Evolutionary conservation across 2,797 vertebrate genomes (phyloP).

Genomic region (Eptatretus atami): DNA sequence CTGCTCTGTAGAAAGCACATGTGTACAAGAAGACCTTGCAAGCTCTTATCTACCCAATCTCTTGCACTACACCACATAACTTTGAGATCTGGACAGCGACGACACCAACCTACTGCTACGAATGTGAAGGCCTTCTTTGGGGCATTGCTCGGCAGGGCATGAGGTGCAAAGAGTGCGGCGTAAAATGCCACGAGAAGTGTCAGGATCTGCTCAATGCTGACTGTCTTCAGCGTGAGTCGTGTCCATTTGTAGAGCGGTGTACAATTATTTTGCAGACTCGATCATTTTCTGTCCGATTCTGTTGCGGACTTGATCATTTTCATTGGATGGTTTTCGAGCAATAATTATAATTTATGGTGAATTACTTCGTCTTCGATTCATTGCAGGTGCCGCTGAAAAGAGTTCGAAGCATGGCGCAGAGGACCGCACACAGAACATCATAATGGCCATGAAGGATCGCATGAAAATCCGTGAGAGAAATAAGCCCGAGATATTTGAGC

Average conservation of each 20-base stretch:
- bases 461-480: conserved; percentile 94
- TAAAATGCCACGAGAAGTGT: conserved; percentile 72
- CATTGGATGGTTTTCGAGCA: too few relatives aligned
- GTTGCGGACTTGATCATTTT: too few relatives aligned
- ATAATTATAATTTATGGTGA: too few relatives aligned
- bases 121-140: conserved; percentile 86
- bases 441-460: conserved; percentile 96
- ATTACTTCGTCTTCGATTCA: conserved; percentile 6
- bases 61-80: conserved; percentile 82
- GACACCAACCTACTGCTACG: conserved; percentile 88
- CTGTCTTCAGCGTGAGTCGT: conserved; percentile 30
- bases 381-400: conserved; percentile 64
- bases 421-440: conserved; percentile 79
- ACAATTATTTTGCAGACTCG: too few relatives aligned
- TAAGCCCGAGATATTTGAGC: conserved; percentile 82
- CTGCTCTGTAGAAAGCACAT: conserved; percentile 47
- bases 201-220: conserved; percentile 30
- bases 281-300: too few relatives aligned
- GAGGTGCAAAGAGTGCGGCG: conserved; percentile 71
- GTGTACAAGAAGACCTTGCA: conserved; percentile 97
- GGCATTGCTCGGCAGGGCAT: conserved; percentile 88
- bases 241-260: too few relatives aligned
- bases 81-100: conserved; percentile 91
- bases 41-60: conserved; percentile 94
- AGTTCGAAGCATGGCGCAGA: conserved; percentile 77